Percentiles rank a stretch among this genome's conserved stretches.
phyloP scores from a whole-genome alignment of 2,797 vertebrate species.

The Falco biarmicus region DNA sequence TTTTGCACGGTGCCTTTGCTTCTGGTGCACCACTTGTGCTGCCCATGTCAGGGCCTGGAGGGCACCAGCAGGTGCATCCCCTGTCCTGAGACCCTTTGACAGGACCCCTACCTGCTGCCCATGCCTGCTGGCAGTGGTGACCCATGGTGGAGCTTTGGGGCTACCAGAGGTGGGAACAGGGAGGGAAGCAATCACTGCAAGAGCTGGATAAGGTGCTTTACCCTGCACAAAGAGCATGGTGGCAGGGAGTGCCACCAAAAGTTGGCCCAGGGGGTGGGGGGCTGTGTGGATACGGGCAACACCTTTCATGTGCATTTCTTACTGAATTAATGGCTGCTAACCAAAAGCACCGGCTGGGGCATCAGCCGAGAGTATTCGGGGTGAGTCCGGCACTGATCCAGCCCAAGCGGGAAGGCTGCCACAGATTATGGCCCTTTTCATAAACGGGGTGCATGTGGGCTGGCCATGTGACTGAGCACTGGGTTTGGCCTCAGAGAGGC shows the following conservation, averaged over 20 bases:
- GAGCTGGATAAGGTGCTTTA: accelerated
- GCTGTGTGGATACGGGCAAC: not conserved
- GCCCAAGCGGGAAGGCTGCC: not conserved
- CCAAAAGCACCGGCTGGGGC: accelerated
- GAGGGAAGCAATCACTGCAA: not conserved
- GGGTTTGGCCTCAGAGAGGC: not conserved
- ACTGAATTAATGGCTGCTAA: not conserved
- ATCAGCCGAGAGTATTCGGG: not conserved
- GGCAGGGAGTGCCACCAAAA: not conserved
- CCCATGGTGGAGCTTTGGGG: not conserved
- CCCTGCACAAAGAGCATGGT: accelerated
- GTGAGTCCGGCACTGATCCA: not conserved
- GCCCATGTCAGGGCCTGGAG: too few species aligned
- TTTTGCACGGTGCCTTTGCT: not conserved
- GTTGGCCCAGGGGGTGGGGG: accelerated
- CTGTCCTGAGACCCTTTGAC: accelerated
- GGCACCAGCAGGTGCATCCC: not conserved
- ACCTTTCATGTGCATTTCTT: not conserved
- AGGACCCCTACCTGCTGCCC: not conserved
- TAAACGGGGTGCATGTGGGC: accelerated
- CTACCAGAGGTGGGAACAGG: not conserved
- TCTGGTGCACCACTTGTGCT: not conserved
- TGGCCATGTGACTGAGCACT: not conserved
- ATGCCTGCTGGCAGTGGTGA: not conserved
- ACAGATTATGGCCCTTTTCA: not conserved